Conservation (phyloP, 2,113 vertebrate genomes). For the Muscicapa adusta region DNA sequence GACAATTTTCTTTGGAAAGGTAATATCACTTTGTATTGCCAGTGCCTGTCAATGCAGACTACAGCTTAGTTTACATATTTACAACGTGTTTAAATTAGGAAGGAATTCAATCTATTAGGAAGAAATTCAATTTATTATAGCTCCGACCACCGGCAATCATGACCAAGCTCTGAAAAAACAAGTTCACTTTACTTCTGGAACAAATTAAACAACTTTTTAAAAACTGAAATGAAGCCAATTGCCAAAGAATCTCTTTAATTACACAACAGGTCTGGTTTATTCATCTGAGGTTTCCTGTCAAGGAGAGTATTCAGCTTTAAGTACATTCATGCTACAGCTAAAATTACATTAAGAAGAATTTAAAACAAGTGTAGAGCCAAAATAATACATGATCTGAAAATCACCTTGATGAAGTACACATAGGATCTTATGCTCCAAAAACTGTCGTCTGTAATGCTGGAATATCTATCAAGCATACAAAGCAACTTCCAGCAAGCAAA, state of each 20-base stretch:
- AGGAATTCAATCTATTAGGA: background rate
- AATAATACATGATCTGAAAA: background rate
- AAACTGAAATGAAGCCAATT: constrained; percentile 20
- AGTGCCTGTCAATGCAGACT: background rate
- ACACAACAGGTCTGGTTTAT: background rate
- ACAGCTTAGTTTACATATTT: background rate
- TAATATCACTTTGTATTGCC: background rate
- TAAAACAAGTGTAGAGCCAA: background rate
- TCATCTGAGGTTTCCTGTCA: background rate
- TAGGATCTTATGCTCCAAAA: background rate
- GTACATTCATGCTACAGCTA: background rate
- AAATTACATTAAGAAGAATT: background rate
- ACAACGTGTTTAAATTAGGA: background rate
- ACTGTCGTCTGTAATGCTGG: background rate
- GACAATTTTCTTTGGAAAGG: background rate
- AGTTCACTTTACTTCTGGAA: constrained; percentile 23
- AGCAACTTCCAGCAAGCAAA: background rate
- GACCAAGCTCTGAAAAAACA: background rate
- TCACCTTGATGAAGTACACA: background rate
- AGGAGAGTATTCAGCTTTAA: background rate
- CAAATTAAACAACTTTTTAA: background rate
- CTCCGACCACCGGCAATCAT: background rate
- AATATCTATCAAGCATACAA: background rate
- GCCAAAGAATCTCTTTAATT: constrained; percentile 12
- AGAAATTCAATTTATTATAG: background rate